Base-by-base conservation (phyloP, 2,113 vertebrate genomes). In the Paramisgurnus dabryanus region DNA sequence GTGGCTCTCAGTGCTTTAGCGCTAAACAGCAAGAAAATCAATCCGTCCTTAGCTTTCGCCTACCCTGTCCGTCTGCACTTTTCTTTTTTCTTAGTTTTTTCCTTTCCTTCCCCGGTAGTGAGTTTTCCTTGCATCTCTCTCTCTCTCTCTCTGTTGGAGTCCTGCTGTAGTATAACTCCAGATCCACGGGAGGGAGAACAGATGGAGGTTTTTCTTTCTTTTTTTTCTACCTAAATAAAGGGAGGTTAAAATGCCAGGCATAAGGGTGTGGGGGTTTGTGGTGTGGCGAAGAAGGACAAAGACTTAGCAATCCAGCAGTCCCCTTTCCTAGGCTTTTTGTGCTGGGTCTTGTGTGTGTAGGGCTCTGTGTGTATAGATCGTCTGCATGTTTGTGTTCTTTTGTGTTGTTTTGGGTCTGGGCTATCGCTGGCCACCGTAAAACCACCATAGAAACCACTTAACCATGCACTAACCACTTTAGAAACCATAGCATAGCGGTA, bases 141-240 rank as follows among this genome's bases (percentile, higher is more conserved):
- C 70, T 76, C 70, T 71, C 67, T 80, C 47, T 78, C 85, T 79
- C 85, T 74, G 49, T 67, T 71, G 79, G 81, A 77, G 83, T 78
- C 83, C 81, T 76, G 83, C 79, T 86, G 78, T 79, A 85, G 69
- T 70, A 41, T 63, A 84, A 80, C 78, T 84, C 82, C 65, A 49
- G 76, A 78, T 61, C 87, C 50, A 63, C 77, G 8, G 87, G 84
- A 86, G 84, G 82, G 80, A 82, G 83, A 87, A 83, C 87, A 85
- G 87, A 88, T 84, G 87, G 84, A 87, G 85, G 60, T 79, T 45
- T 82, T 86, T 83, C 65, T 67, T 80, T 83, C 76, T 60, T 76
- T 69, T 86, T 50, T 67, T 43, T 69, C 71, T 79, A 73, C 75
- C 71, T 82, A 84, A 78, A 82, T 71, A 87, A 85, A 69, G 81